phyloP scores from a whole-genome alignment of 2,888 invertebrate species.

The Ormyrus thymus region DNA sequence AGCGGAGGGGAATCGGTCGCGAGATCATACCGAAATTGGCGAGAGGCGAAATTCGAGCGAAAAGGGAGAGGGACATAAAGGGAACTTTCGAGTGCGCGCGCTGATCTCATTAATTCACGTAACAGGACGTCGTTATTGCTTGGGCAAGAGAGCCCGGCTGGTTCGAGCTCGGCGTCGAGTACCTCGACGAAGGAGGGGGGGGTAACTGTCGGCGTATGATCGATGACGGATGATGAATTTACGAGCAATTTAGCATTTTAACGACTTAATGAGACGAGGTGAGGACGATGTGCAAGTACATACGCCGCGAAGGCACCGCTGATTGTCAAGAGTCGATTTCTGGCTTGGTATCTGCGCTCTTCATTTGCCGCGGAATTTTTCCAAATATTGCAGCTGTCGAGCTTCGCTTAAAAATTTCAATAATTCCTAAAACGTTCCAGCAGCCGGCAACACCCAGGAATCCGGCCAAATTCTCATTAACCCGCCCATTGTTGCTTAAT shows the following conservation, averaged over 20 bases:
- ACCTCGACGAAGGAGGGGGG: background rate
- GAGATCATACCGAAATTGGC: background rate
- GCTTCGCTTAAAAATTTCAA: too few species aligned
- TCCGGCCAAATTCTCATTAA: too few species aligned
- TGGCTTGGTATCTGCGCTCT: slow-evolving; percentile 20
- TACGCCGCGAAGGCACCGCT: background rate
- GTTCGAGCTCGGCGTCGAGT: background rate
- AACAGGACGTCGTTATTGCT: slow-evolving; percentile 35
- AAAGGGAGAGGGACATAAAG: background rate
- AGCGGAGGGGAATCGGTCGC: background rate
- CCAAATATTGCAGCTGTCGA: background rate
- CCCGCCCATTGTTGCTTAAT: too few species aligned
- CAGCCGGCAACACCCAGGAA: too few species aligned
- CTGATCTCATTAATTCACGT: slow-evolving; percentile 33
- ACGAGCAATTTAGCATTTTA: slow-evolving; percentile 51
- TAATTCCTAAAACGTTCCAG: too few species aligned
- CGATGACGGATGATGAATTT: slow-evolving; percentile 50
- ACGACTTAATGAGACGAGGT: slow-evolving; percentile 47
- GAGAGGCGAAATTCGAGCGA: background rate
- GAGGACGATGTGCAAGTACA: background rate
- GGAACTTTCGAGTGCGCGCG: slow-evolving; percentile 11
- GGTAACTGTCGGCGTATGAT: slow-evolving; percentile 37
- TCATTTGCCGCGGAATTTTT: slow-evolving; percentile 2
- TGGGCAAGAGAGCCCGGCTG: slow-evolving; percentile 13
- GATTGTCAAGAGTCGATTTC: slow-evolving; percentile 16